Percentiles rank a stretch among this genome's conserved stretches.
phyloP scores from a whole-genome alignment of 2,888 invertebrate genomes.

The Nomada hirtipes region DNA sequence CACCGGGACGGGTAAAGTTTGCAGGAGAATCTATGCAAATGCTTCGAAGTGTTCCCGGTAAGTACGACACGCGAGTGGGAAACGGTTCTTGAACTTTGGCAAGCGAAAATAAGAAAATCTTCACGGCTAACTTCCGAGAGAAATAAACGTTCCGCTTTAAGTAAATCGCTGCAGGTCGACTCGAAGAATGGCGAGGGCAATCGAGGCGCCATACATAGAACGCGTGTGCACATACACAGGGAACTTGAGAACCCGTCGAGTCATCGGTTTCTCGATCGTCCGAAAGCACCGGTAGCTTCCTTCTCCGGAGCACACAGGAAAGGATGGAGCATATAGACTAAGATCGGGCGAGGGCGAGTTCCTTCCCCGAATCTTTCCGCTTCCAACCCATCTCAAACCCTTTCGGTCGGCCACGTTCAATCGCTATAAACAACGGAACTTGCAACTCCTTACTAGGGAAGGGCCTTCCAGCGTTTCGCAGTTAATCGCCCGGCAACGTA shows the following conservation, averaged over 20 bases:
- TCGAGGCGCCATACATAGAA: slow-evolving; percentile 8
- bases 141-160: slow-evolving; percentile 43
- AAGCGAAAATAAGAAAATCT: slow-evolving; percentile 17
- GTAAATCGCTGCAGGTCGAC: slow-evolving; percentile 32
- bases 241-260: slow-evolving; percentile 17
- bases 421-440: slow-evolving; percentile 57
- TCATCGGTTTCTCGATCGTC: slow-evolving; percentile 51
- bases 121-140: not conserved
- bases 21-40: not conserved
- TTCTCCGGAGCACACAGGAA: slow-evolving; percentile 1
- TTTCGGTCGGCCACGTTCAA: slow-evolving; percentile 43
- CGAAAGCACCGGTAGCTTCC: slow-evolving; percentile 19
- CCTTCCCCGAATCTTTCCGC: slow-evolving; percentile 26
- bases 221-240: not conserved
- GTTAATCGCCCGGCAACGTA: slow-evolving; percentile 52
- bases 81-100: not conserved
- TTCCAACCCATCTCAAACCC: slow-evolving; percentile 27
- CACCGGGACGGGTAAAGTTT: not conserved
- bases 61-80: slow-evolving; percentile 7
- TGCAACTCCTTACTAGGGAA: not conserved
- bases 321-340: slow-evolving; percentile 15
- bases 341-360: slow-evolving; percentile 13
- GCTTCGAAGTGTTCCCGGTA: not conserved
- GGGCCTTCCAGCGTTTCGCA: slow-evolving; percentile 11
- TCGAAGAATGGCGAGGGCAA: not conserved